Conservation (phyloP, 2,113 vertebrate species). For the Myotis yumanensis region DNA sequence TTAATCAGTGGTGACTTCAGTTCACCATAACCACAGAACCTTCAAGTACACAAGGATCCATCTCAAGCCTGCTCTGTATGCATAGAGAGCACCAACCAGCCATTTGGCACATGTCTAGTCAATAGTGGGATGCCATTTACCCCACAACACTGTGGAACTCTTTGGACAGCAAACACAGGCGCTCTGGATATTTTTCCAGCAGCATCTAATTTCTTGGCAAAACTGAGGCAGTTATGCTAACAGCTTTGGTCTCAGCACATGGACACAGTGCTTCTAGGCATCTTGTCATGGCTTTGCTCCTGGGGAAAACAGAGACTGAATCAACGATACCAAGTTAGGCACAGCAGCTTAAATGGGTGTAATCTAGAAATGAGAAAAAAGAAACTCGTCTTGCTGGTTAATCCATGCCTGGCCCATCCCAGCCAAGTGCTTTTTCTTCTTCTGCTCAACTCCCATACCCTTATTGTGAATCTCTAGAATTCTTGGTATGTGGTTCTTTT, state of each 20-base stretch:
- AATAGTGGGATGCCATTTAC: constrained; percentile 83
- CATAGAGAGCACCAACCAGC: constrained; percentile 76
- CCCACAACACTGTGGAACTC: constrained; percentile 71
- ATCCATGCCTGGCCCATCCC: background rate
- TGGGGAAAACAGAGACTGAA: background rate
- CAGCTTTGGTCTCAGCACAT: constrained; percentile 72
- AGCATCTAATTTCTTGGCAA: constrained; percentile 83
- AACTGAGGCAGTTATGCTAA: constrained; percentile 74
- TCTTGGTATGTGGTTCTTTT: background rate
- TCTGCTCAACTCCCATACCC: background rate
- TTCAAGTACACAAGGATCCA: constrained; percentile 68
- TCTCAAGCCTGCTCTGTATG: constrained; percentile 80
- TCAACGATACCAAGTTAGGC: constrained; percentile 51
- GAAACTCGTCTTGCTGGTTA: background rate
- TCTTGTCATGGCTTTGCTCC: constrained; percentile 45
- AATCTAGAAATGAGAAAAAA: constrained; percentile 16
- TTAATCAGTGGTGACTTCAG: constrained; percentile 60
- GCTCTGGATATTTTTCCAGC: constrained; percentile 79
- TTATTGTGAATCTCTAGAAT: constrained; percentile 28
- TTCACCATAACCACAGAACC: constrained; percentile 52
- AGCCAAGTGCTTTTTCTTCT: constrained; percentile 13
- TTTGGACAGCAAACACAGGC: constrained; percentile 81
- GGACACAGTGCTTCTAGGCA: constrained; percentile 60
- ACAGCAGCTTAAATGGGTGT: constrained; percentile 26
- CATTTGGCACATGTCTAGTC: constrained; percentile 80